Evolutionary conservation across 2,888 invertebrate species (phyloP).

Genomic region (Zeuzera pyrina): DNA sequence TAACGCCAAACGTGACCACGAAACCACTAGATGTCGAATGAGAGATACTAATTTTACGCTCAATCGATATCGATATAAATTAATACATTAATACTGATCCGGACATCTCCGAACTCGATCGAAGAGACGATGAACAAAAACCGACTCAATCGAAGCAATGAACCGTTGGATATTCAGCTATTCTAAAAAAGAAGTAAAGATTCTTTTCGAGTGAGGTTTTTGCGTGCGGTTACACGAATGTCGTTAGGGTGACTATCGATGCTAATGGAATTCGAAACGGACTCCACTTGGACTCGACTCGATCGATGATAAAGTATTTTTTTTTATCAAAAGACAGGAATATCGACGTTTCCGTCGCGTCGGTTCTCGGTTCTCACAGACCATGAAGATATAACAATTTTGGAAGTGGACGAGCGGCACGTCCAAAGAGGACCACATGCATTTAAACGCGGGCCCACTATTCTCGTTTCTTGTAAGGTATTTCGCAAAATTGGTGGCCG

Average conservation of each 20-base stretch:
- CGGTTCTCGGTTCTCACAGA: conserved; percentile 58
- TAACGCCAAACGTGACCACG: conserved; percentile 56
- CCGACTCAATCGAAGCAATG: conserved; percentile 29
- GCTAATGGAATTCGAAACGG: conserved; percentile 51
- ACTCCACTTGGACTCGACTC: conserved; percentile 34
- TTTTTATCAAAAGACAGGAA: conserved; percentile 31
- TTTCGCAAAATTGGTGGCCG: conserved; percentile 63
- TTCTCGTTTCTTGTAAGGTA: conserved; percentile 41
- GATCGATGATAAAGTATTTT: conserved; percentile 30
- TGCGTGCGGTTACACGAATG: conserved; percentile 54
- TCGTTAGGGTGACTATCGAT: conserved; percentile 55
- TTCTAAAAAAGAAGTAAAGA: conserved; percentile 44
- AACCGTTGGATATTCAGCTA: conserved; percentile 31
- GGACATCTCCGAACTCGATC: conserved; percentile 17
- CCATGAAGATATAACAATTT: conserved; percentile 71
- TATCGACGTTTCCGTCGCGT: conserved; percentile 32
- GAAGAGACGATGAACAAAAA: conserved; percentile 37
- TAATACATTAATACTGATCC: conserved; percentile 56
- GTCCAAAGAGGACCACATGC: conserved; percentile 64
- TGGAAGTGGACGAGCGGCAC: conserved; percentile 44
- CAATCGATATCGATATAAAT: conserved; percentile 63
- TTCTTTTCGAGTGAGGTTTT: conserved; percentile 50
- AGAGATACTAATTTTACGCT: conserved; percentile 59
- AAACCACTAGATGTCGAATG: conserved; percentile 45
- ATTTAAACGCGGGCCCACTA: conserved; percentile 44